Percentiles rank a stretch among this genome's conserved stretches.
Evolutionary conservation across 2,797 vertebrate genomes (phyloP).

Genomic region (Taenioides sp.): DNA sequence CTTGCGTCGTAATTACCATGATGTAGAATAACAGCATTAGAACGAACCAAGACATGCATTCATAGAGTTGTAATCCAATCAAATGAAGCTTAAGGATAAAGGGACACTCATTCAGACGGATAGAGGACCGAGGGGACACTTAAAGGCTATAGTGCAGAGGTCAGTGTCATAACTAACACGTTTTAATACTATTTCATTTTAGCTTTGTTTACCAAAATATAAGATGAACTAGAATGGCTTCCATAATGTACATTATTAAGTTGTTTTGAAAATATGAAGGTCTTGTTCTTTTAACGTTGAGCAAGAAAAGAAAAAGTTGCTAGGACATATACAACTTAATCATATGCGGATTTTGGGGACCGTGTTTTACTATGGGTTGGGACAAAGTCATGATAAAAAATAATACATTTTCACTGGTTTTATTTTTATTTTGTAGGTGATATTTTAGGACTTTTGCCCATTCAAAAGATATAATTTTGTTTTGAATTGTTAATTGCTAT

Average conservation of each 20-base stretch:
- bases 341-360: too few species aligned
- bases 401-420: too few species aligned
- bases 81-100: constrained; percentile 66
- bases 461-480: too few species aligned
- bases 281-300: neutral
- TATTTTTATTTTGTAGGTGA: too few species aligned
- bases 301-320: too few species aligned
- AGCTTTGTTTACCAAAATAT: constrained; percentile 1
- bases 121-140: constrained; percentile 37
- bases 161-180: constrained; percentile 32
- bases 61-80: constrained; percentile 75
- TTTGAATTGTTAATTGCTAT: too few species aligned
- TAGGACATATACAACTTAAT: too few species aligned
- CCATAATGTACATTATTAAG: neutral
- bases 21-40: constrained; percentile 80
- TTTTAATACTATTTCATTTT: neutral
- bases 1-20: constrained; percentile 73
- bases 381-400: too few species aligned
- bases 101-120: constrained; percentile 62
- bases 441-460: too few species aligned
- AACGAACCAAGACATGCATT: constrained; percentile 69
- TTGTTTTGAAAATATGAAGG: neutral
- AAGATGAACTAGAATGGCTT: neutral
- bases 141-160: constrained; percentile 60
- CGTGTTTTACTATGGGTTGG: too few species aligned